These are phyloP conservation scores for Saturnia japonica DNA, from an alignment of 2,888 invertebrate species.

Conservation along the genomic window DNA sequence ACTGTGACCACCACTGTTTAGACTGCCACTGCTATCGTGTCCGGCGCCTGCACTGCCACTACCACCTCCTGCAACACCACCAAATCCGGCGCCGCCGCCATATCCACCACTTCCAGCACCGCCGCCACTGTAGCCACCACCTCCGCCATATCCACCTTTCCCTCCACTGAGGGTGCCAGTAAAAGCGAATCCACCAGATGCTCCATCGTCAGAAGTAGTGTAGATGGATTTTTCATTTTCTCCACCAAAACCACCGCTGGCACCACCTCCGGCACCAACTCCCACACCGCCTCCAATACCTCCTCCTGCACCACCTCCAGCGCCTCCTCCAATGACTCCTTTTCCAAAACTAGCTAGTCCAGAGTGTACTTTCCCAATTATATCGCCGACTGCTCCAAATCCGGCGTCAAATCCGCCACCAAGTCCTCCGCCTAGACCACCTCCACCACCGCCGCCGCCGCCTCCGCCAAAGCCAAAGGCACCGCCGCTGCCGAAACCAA, in stretches of 20 bases:
- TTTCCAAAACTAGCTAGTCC: conserved; percentile 25
- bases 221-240: conserved; percentile 57
- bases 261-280: conserved; percentile 36
- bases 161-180: conserved; percentile 62
- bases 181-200: conserved; percentile 72
- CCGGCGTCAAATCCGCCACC: conserved; percentile 17
- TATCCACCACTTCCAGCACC: conserved; percentile 54
- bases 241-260: conserved; percentile 38
- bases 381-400: conserved; percentile 28
- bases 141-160: conserved; percentile 69
- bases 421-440: conserved; percentile 40
- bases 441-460: conserved; percentile 39
- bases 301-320: conserved; percentile 17
- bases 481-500: conserved; percentile 41
- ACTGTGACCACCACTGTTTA: conserved; percentile 34
- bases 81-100: conserved; percentile 28
- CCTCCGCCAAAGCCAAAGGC: conserved; percentile 35
- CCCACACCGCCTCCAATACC: conserved; percentile 24
- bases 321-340: conserved; percentile 22
- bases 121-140: conserved; percentile 56
- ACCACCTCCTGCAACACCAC: conserved; percentile 28
- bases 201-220: conserved; percentile 68
- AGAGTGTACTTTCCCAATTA: not conserved
- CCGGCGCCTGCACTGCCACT: conserved; percentile 27
- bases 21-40: conserved; percentile 31